Conservation (phyloP, 30 jellyfish, hydroid and myxozoan genomes). For the Aurelia sp. region DNA sequence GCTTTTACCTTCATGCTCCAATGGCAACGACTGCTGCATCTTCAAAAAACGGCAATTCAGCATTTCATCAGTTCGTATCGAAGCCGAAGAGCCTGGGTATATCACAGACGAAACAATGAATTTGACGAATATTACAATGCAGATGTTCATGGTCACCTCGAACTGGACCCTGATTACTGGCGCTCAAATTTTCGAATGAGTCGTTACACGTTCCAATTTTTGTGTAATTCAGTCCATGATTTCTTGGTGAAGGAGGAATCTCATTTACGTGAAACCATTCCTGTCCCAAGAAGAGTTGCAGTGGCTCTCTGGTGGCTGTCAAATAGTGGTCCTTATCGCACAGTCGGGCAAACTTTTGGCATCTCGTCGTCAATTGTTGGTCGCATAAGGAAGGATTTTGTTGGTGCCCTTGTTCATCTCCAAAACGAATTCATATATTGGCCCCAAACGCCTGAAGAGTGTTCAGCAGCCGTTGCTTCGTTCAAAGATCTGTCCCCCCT, state of each 20-base stretch:
- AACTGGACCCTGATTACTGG: slow-evolving; percentile 61
- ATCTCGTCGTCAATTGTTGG: slow-evolving; percentile 22
- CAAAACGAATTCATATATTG: neutral
- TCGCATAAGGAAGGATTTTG: slow-evolving; percentile 39
- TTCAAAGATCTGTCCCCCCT: slow-evolving; percentile 4
- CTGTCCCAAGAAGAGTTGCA: slow-evolving; percentile 24
- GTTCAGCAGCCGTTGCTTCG: neutral
- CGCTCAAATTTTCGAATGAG: slow-evolving; percentile 21
- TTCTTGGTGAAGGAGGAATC: neutral
- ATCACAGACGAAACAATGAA: slow-evolving; percentile 25
- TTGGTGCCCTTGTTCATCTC: slow-evolving; percentile 31
- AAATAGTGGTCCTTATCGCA: slow-evolving; percentile 34
- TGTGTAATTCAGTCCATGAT: neutral
- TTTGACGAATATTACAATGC: slow-evolving; percentile 39
- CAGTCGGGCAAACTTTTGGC: slow-evolving; percentile 49
- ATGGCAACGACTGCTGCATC: neutral
- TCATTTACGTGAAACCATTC: slow-evolving; percentile 9
- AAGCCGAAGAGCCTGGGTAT: slow-evolving; percentile 33
- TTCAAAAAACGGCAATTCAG: slow-evolving; percentile 23
- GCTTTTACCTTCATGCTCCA: neutral
- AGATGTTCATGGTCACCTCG: slow-evolving; percentile 8
- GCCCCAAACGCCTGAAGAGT: slow-evolving; percentile 18
- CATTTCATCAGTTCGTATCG: slow-evolving; percentile 6
- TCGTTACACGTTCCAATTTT: neutral
- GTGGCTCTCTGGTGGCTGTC: slow-evolving; percentile 39